Base-by-base conservation (phyloP, 2,797 vertebrate genomes). In the Pseudochirops corinnae region DNA sequence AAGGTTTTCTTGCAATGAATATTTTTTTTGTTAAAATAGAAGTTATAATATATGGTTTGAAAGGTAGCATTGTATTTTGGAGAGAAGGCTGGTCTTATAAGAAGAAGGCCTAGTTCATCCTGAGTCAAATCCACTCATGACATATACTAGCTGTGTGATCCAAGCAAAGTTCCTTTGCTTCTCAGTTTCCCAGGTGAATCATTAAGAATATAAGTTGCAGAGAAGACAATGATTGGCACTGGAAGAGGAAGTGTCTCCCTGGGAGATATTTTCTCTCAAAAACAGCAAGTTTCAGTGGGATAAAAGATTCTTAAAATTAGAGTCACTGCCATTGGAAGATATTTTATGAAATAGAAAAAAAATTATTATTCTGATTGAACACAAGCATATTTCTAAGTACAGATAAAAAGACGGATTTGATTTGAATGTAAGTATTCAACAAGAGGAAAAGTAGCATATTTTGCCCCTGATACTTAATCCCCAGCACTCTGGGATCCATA, bases 351-450 rank as follows among this genome's bases (percentile, higher is more conserved):
- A 55, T 62, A 56, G 46, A 57, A 57, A 87, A 31, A 29, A 12
- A 53, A 55, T 1, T 39, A 93, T 90, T 90, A 90, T n/a, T 56
- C 67, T 92, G 90, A 55, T 55, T 94, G 12, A 95, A 93, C 31
- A 82, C 52, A 93, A 55, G 52, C 5, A 55, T 90, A 39, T 18
- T 90, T 46, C 6, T 2, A 14, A 87, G 29, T n/a, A 67, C 24
- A 24, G 3, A 90, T 56, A 2, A 14, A 87, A 58, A 1, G 9
- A 46, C n/a, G 52, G 18, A 94, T 29, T 82, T 95, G 39, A n/a
- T 58, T 46, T 56, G 90, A 3, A 26, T 91, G 28, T 56, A 91
- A n/a, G 5, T 93, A 93, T 50, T 93, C 14, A 95, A 29, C 33
- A 29, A 46, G 12, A 94, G 82, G 31, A 60, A 90, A 12, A 91